These are phyloP conservation scores for Bombus pascuorum DNA, from an alignment of 1,140 invertebrate genomes.

Conservation along the genomic window DNA sequence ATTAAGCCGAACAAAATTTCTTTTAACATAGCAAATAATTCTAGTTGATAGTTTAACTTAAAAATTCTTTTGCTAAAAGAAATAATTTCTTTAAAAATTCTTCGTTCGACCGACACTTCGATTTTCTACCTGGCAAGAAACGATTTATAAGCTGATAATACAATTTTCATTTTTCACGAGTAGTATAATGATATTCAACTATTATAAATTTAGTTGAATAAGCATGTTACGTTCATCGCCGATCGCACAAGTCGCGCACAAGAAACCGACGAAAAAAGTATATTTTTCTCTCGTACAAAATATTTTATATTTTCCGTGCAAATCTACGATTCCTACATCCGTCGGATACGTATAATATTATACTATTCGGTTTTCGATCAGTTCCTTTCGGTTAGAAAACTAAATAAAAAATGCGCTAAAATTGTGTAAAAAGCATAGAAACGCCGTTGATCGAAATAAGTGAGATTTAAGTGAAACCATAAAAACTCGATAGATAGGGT, in stretches of 20 bases:
- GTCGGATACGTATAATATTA: not conserved
- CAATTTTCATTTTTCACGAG: not conserved
- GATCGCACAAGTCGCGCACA: constrained; percentile 31
- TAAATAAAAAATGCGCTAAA: not conserved
- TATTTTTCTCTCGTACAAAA: constrained; percentile 1
- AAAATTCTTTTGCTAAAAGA: rapidly evolving
- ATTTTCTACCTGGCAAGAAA: constrained; percentile 8
- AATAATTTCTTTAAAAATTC: too few species aligned
- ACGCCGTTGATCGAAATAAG: not conserved
- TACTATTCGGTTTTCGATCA: not conserved
- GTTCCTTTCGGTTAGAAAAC: not conserved
- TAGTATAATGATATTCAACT: not conserved
- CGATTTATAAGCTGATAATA: constrained; percentile 2
- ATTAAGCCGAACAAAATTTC: not conserved
- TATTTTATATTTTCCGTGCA: not conserved
- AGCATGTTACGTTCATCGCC: constrained; percentile 22
- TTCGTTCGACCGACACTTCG: not conserved
- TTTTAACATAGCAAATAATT: not conserved
- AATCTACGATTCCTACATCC: not conserved
- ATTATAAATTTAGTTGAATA: constrained; percentile 9
- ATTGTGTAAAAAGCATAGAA: not conserved
- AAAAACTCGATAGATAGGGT: not conserved
- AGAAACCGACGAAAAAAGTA: not conserved
- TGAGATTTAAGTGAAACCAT: not conserved
- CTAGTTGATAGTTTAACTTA: not conserved